Base-by-base conservation (phyloP, 2,888 invertebrate genomes). In the Hyppa rectilinea region DNA sequence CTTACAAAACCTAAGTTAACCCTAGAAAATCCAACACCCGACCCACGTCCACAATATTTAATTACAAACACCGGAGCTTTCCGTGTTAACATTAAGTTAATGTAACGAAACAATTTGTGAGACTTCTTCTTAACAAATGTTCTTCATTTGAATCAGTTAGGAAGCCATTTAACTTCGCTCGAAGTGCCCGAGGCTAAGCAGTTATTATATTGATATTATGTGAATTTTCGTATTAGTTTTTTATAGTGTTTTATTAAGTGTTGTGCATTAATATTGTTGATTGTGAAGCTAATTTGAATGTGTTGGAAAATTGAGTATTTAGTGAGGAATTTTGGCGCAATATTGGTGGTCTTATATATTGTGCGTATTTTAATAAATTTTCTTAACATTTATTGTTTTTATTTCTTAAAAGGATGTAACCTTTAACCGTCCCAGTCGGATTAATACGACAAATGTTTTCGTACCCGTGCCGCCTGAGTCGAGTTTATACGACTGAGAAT, bases 141-240 rank as follows among this genome's bases (percentile, higher is more conserved):
- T 38, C 62, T 69, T 64, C 75, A 83, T 91, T 90, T 89, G 87
- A 91, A 89, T 90, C 88, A 86, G 89, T 91, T 90, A 89, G 84
- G 74, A 76, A 78, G 53, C 53, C 38, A 74, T 70, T 77, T 75
- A 70, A 81, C 85, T 80, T 55, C 36, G 67, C 67, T 77, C 78
- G 38, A 7, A 59, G 0, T 14, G 80, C 80, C 65, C 65, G 50
- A 69, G 80, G 84, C 87, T 65, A 73, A 68, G 58, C 49, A 38
- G 82, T 85, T 85, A 88, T 89, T 89, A 89, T 85, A 85, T 87
- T 85, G 77, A 75, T 85, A 89, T 89, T 87, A 84, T 55, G 76
- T 76, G 78, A 79, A 78, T 78, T 75, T 68, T 56, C 34, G 7
- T 65, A 64, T 17, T 53, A 47, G 45, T 65, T 75, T 76, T 82